Evolutionary conservation across 2,113 vertebrate species (phyloP), one percentile per base, ranked within the genome.

Genomic region (Ageneiosus marmoratus): DNA sequence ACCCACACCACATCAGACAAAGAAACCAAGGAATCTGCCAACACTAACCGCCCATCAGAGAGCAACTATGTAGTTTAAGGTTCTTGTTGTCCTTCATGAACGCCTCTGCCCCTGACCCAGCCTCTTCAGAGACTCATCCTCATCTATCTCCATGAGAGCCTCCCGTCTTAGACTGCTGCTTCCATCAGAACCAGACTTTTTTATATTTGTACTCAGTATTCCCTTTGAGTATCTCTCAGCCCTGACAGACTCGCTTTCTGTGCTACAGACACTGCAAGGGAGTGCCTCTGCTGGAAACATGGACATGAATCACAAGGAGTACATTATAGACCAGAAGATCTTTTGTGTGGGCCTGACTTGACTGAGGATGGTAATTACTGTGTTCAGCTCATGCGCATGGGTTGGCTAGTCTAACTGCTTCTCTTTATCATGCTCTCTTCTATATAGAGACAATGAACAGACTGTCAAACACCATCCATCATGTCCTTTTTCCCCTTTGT

Each of bases 51-150:
- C 44, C 93, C 93, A 83, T 94, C 95, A 67, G 96, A 97, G 91
- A 95, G 95, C 92, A 97, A 97, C 95, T 97, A 97, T 67, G 92
- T 96, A 89, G 95, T 95, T 94, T 97, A 95, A 96, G 81, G 90
- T 86, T 84, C 93, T 85, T 16, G 88, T 89, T 93, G 69, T 69
- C 15, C 6, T 93, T 92, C 89, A 90, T 90, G 79, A 81, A 92
- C 94, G 92, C 89, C 89, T 92, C 91, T 65, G 29, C 29, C 75
- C 53, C 53, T 58, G 51, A 78, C 60, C 46, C 50, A 46, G 60
- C 69, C 60, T 74, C 84, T 41, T 75, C 79, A 34, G 22, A 67
- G 79, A 74, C 79, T 55, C 22, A 41, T 87, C 78, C 55, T 44
- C 67, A 69, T 77, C 75, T 65, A 56, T 69, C 58, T 73, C 13